Evolutionary conservation across 2,113 vertebrate species (phyloP).

Genomic region (Vanacampus margaritifer): DNA sequence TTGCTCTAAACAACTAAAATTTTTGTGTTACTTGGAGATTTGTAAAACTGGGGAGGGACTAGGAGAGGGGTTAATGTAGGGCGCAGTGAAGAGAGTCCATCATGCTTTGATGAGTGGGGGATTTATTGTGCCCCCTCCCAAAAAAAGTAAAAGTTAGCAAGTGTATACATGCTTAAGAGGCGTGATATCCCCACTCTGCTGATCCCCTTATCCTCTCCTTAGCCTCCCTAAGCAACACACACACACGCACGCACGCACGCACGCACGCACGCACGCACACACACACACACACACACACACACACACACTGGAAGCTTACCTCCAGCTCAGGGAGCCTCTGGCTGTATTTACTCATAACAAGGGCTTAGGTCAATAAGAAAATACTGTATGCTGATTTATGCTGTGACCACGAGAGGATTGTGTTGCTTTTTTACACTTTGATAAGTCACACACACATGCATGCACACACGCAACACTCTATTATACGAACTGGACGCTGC

Average conservation of each 20-base stretch:
- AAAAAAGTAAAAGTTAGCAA: conserved; percentile 64
- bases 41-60: conserved; percentile 13
- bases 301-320: conserved; percentile 40
- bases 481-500: neutral
- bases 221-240: conserved; percentile 59
- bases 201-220: conserved; percentile 70
- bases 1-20: conserved; percentile 35
- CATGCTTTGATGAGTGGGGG: conserved; percentile 54
- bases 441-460: conserved; percentile 57
- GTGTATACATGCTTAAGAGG: conserved; percentile 70
- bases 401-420: conserved; percentile 69
- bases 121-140: conserved; percentile 59
- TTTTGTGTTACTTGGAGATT: conserved; percentile 36
- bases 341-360: conserved; percentile 79
- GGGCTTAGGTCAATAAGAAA: conserved; percentile 75
- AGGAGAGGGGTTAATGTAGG: neutral
- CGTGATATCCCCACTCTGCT: conserved; percentile 68
- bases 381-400: conserved; percentile 73
- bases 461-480: conserved; percentile 17
- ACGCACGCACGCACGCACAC: conserved; percentile 22
- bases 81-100: conserved; percentile 30
- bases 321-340: conserved; percentile 58
- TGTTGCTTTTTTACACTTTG: conserved; percentile 72
- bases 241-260: conserved; percentile 27
- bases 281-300: conserved; percentile 36